These are phyloP conservation scores for Notarius lentiginosus DNA, from an alignment of 2,113 vertebrate species.

Conservation along the genomic window DNA sequence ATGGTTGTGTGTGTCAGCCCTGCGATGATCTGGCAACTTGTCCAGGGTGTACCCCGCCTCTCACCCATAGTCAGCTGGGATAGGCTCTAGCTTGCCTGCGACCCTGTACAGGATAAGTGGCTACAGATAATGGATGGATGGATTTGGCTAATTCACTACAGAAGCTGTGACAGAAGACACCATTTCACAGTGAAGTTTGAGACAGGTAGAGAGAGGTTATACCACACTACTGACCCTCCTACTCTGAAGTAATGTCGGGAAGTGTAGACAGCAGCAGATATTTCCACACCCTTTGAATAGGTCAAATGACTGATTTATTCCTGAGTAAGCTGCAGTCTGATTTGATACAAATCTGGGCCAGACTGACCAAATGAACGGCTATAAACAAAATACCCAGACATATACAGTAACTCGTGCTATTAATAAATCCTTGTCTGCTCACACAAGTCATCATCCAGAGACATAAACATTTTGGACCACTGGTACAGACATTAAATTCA, in stretches of 20 bases:
- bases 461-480: background rate
- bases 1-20: too few species aligned
- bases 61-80: too few species aligned
- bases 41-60: too few species aligned
- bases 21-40: too few species aligned
- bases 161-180: constrained; percentile 33
- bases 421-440: background rate
- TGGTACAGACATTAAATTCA: constrained; percentile 6
- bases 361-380: constrained; percentile 1
- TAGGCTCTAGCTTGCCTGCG: too few species aligned
- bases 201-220: constrained; percentile 40
- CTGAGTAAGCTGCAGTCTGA: constrained; percentile 55
- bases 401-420: constrained; percentile 13
- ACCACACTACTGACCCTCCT: constrained; percentile 47
- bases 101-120: too few species aligned
- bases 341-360: constrained; percentile 55
- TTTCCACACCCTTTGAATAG: constrained; percentile 29
- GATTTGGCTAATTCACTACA: background rate
- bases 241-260: constrained; percentile 35
- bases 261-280: constrained; percentile 15
- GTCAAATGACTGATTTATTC: constrained; percentile 56
- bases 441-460: background rate
- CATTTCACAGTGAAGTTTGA: constrained; percentile 33
- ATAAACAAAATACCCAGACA: background rate
- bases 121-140: too few species aligned